Evolutionary conservation across 1,140 invertebrate species (phyloP).

Genomic region (Ceratosolen solmsi): DNA sequence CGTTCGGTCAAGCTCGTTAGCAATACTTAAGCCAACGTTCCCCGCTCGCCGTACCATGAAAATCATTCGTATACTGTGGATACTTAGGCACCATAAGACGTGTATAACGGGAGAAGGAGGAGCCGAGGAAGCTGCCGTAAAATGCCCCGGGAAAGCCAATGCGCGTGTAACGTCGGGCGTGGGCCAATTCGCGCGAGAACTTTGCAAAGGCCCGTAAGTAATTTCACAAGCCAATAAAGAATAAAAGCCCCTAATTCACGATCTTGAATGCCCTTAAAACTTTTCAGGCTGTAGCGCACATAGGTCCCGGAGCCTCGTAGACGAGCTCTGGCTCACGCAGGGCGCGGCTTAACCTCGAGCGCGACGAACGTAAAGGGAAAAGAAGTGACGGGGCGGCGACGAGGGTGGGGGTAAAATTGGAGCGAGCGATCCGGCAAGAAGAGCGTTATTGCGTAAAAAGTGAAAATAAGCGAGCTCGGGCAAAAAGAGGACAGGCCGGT

Average conservation of each 20-base stretch:
- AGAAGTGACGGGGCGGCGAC: neutral
- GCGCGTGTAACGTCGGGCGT: neutral
- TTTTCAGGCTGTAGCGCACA: no score
- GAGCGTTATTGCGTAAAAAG: conserved; percentile 26
- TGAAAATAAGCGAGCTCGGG: conserved; percentile 19
- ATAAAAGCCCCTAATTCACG: neutral
- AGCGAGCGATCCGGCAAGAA: conserved; percentile 31
- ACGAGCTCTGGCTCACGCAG: no score
- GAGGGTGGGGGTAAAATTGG: neutral
- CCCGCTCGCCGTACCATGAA: no score
- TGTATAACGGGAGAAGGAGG: no score
- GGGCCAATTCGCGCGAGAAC: neutral
- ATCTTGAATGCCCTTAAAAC: neutral
- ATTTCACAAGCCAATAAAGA: conserved; percentile 15
- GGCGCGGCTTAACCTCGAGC: no score
- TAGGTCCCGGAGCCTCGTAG: no score
- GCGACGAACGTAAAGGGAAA: no score
- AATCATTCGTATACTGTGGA: no score
- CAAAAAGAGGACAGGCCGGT: conserved; percentile 20
- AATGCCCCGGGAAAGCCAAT: neutral
- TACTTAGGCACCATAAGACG: no score
- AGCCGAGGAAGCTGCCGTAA: neutral
- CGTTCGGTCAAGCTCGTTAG: no score
- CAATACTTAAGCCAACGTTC: no score
- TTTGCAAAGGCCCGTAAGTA: neutral